Conservation (phyloP, 2,113 vertebrate species). For the Canis aureus region DNA sequence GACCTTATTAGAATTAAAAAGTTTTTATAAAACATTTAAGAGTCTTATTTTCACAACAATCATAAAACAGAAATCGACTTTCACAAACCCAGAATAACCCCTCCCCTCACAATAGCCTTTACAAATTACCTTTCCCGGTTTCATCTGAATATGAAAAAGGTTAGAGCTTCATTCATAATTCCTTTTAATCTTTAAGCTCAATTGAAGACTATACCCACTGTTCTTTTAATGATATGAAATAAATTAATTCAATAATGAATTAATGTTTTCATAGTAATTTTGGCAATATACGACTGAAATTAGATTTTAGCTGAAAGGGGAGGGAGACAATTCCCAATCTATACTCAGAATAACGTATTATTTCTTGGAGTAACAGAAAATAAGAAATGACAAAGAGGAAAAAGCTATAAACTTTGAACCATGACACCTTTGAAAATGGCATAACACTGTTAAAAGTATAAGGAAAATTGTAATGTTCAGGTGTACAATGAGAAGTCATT, state of each 20-base stretch:
- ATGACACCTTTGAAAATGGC: not conserved
- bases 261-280: not conserved
- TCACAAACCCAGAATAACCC: not conserved
- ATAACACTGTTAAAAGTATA: not conserved
- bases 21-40: not conserved
- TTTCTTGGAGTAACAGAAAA: constrained; percentile 29
- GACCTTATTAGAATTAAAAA: not conserved
- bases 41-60: not conserved
- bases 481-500: not conserved
- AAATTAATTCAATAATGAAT: not conserved
- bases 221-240: constrained; percentile 15
- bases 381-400: not conserved
- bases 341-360: not conserved
- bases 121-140: not conserved
- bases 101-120: not conserved
- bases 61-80: not conserved
- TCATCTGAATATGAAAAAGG: not conserved
- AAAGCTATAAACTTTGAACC: not conserved
- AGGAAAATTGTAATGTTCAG: not conserved
- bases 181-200: not conserved
- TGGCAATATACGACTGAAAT: not conserved
- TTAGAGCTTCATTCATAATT: not conserved
- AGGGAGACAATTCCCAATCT: not conserved
- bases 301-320: not conserved
- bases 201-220: not conserved